Conservation (phyloP, 64 coral and sea anemone genomes). For the Trachythela sp. region DNA sequence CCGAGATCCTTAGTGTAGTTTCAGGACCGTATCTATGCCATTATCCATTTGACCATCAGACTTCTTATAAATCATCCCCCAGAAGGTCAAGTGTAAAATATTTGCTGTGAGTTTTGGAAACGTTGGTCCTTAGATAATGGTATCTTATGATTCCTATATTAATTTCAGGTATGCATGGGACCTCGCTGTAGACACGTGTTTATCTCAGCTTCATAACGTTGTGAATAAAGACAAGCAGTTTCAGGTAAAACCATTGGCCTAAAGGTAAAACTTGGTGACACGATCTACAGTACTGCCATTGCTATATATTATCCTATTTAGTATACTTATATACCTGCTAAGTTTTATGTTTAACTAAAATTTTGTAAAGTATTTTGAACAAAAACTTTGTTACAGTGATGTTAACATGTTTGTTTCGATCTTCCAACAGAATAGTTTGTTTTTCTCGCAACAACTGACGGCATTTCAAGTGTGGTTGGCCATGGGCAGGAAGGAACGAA, state of each 20-base stretch:
- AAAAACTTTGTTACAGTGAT: neutral
- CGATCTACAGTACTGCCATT: neutral
- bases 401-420: neutral
- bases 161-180: slow-evolving; percentile 87
- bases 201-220: slow-evolving; percentile 79
- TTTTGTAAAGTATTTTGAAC: no score
- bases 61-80: no score
- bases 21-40: no score
- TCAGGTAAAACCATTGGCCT: slow-evolving; percentile 38
- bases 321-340: neutral
- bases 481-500: slow-evolving; percentile 70
- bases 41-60: no score
- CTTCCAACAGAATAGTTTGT: slow-evolving; percentile 69
- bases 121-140: no score
- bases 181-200: slow-evolving; percentile 86
- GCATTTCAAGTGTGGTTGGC: slow-evolving; percentile 99
- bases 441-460: slow-evolving; percentile 86
- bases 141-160: neutral
- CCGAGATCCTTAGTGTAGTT: no score
- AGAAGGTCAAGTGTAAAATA: no score
- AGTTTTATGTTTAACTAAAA: no score
- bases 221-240: slow-evolving; percentile 69
- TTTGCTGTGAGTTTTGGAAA: no score
- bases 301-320: no score
- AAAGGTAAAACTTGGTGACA: no score